Base-by-base conservation (phyloP, 1,140 invertebrate species). In the Drosophila equinoxialis region DNA sequence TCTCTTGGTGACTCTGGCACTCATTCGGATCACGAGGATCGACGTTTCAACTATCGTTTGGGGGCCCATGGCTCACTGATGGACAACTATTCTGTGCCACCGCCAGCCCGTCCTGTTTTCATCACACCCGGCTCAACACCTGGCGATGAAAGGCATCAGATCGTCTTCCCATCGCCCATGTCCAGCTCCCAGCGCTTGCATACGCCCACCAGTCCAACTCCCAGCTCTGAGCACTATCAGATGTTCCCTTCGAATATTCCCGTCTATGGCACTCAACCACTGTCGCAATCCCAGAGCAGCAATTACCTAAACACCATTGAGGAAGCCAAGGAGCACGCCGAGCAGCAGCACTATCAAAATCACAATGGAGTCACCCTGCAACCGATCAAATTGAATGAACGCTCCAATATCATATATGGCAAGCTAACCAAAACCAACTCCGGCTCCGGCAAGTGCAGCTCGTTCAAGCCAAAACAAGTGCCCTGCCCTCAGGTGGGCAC, bases 1-100 rank as follows among this genome's bases (percentile, higher is more conserved):
- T 96, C 96, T 79, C 93, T 96, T 0, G 96, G 95, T 0, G 96
- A 97, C 79, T 97, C 96, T 82, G 96, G 96, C 61, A 96, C 96
- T 1, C 96, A 97, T 90, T 97, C 96, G 1, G 96, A 97, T 87
- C 94, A 95, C 65, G 96, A 97, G 71, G 96, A 96, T 26, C 94
- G 95, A 79, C 94, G 95, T 67, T 95, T 95, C 87, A 93, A 92
- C 70, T 93, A 70, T 92, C 93, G 85, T 83, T 91, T 69, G 62
- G 93, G 71, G 91, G 93, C 60, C 91, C 91, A 93, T 77, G 93
- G 82, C 81, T 92, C 67, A 33, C 48, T 91, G 10, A 84, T 94
- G 81, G 84, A 89, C 41, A 94, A 94, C 78, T 94, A 94, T 83
- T 83, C 94, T 65, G 93, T 94, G 30, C 94, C 94, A 37, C 94